A percentile compares a stretch with the other conserved stretches of the same genome.
These are phyloP conservation scores for Okamejei kenojei DNA, from an alignment of 2,797 vertebrate species.

Conservation along the genomic window DNA sequence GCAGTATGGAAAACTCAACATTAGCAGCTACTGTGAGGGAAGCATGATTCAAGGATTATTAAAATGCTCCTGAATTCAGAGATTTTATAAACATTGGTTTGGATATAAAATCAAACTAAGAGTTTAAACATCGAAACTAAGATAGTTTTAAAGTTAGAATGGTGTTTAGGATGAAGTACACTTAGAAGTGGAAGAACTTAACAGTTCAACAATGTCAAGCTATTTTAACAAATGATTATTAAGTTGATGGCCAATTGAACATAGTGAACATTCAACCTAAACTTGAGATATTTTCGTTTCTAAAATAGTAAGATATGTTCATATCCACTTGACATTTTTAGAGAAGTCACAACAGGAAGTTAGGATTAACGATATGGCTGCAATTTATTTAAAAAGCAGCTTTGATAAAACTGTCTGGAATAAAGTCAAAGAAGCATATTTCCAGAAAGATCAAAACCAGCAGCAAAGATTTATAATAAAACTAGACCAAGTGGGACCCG, in stretches of 20 bases:
- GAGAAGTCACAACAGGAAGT: neutral
- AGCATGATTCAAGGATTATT: neutral
- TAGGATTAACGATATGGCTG: neutral
- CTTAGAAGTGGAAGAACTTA: neutral
- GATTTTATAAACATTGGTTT: neutral
- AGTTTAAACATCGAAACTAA: neutral
- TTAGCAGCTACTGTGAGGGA: neutral
- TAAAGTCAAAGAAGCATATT: neutral
- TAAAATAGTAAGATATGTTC: neutral
- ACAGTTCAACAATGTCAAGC: neutral
- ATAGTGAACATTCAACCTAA: neutral
- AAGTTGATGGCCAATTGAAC: neutral
- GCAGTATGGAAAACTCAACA: neutral
- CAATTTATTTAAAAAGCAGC: neutral
- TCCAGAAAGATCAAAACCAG: neutral
- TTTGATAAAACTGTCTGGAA: neutral
- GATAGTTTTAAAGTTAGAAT: neutral
- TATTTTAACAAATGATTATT: neutral
- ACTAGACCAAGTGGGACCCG: no score
- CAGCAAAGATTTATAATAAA: neutral
- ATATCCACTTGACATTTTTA: neutral
- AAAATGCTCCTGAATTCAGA: neutral
- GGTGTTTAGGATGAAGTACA: neutral
- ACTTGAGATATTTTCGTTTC: neutral
- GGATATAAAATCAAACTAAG: neutral